Conservation (phyloP, 2,888 invertebrate genomes). For the Erebia epiphron region DNA sequence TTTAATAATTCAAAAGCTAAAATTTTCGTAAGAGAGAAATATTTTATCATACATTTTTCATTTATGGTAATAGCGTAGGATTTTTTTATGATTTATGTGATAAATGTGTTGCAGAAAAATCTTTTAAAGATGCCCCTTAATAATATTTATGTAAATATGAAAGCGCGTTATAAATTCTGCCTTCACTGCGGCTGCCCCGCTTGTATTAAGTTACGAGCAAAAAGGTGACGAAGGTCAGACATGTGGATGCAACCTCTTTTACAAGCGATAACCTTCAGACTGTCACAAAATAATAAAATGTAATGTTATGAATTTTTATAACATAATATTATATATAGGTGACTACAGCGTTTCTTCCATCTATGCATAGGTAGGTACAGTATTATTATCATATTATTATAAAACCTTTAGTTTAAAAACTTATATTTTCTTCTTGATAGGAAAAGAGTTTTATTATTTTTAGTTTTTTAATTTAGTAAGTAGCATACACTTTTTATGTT, state of each 20-base stretch:
- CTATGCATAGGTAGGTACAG: too few species aligned
- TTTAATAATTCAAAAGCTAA: neutral
- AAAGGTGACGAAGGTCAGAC: slow-evolving; percentile 5
- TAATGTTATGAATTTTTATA: neutral
- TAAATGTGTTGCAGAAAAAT: slow-evolving; percentile 17
- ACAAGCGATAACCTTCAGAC: neutral
- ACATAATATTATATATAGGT: too few species aligned
- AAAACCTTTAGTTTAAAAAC: too few species aligned
- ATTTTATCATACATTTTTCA: slow-evolving; percentile 6
- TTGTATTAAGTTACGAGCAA: neutral
- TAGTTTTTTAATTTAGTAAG: too few species aligned
- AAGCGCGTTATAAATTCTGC: slow-evolving; percentile 11
- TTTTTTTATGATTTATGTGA: slow-evolving; percentile 8
- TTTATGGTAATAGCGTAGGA: slow-evolving; percentile 4
- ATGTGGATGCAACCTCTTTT: neutral
- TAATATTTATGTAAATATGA: slow-evolving; percentile 10
- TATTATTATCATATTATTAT: too few species aligned
- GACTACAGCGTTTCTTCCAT: too few species aligned
- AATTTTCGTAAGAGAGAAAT: slow-evolving; percentile 1
- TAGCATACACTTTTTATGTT: too few species aligned
- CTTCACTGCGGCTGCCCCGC: neutral
- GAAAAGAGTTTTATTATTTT: too few species aligned
- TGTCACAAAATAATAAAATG: neutral
- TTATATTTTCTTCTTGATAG: too few species aligned
- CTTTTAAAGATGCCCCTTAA: slow-evolving; percentile 9